Percentiles rank a stretch among this genome's conserved stretches.
Evolutionary conservation across 37 sponge, comb jelly and placozoan species (phyloP).

Genomic region (Diacarnus erythraeanus): DNA sequence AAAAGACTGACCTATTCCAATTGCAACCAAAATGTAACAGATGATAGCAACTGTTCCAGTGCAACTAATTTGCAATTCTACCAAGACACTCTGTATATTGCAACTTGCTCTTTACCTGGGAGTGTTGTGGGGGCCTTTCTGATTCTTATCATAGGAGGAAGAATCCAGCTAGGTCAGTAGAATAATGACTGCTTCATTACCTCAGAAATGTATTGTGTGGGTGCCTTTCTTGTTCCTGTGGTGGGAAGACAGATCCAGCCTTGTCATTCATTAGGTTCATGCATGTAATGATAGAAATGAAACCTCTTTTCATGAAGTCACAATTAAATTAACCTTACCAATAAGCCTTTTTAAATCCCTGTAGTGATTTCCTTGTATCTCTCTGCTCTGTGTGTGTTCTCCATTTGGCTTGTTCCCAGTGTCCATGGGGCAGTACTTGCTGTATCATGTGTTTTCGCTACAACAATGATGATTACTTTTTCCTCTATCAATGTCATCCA

Average conservation of each 20-base stretch:
- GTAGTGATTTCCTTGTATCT: conserved; percentile 28
- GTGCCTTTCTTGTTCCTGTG: too few relatives aligned
- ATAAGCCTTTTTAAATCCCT: not conserved
- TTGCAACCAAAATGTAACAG: not conserved
- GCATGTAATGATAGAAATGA: too few relatives aligned
- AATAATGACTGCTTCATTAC: too few relatives aligned
- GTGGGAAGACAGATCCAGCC: too few relatives aligned
- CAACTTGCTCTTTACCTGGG: conserved; percentile 47
- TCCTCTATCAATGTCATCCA: conserved; percentile 32
- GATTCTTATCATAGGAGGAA: conserved; percentile 41
- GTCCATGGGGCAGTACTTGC: conserved; percentile 15
- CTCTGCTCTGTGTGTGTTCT: conserved; percentile 52
- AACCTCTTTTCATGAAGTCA: too few relatives aligned
- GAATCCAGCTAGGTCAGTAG: conserved; percentile 43
- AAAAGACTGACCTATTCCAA: not conserved
- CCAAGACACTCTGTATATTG: conserved; percentile 56
- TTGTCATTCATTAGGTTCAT: too few relatives aligned
- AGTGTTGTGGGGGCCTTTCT: conserved; percentile 41
- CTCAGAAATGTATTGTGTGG: too few relatives aligned
- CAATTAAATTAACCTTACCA: too few relatives aligned
- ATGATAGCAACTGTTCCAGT: not conserved
- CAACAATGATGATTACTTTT: conserved; percentile 45
- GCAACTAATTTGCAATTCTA: conserved; percentile 35
- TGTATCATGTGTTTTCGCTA: conserved; percentile 53
- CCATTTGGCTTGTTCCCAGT: conserved; percentile 40